Evolutionary conservation across 30 jellyfish, hydroid and myxozoan genomes (phyloP).

Genomic region (Hydractinia symbiolongicarpus): DNA sequence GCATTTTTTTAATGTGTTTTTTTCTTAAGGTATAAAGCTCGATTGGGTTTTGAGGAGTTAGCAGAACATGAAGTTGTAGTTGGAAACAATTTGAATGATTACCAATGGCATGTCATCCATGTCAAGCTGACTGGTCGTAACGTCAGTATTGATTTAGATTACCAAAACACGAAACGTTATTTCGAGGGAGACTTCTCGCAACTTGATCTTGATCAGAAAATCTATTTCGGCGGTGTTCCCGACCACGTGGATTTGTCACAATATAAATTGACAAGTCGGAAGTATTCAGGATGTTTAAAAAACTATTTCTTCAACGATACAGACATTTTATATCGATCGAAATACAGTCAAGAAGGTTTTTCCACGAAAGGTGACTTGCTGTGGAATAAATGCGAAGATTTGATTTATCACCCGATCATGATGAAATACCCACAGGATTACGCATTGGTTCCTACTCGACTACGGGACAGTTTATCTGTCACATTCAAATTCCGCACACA

Average conservation of each 20-base stretch:
- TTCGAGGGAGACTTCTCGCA: constrained; percentile 45
- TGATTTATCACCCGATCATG: constrained; percentile 66
- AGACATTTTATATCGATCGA: constrained; percentile 61
- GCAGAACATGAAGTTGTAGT: constrained; percentile 64
- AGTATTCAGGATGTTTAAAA: constrained; percentile 72
- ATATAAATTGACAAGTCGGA: constrained; percentile 48
- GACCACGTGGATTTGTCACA: constrained; percentile 30
- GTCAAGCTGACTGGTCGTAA: constrained; percentile 35
- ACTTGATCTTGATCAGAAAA: constrained; percentile 58
- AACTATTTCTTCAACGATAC: constrained; percentile 56
- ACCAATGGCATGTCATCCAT: constrained; percentile 87
- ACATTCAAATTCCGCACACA: constrained; percentile 63
- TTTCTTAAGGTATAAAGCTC: constrained; percentile 63
- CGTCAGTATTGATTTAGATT: constrained; percentile 62
- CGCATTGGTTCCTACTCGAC: constrained; percentile 56
- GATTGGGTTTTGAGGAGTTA: constrained; percentile 50
- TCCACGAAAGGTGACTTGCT: constrained; percentile 55
- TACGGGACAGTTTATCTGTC: constrained; percentile 53
- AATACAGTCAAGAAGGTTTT: constrained; percentile 51
- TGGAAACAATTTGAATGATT: constrained; percentile 67
- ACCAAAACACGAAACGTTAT: constrained; percentile 15
- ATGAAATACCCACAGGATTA: constrained; percentile 63
- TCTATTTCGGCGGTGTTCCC: constrained; percentile 78
- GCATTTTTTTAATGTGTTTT: not conserved
- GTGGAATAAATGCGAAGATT: constrained; percentile 55